Base-by-base conservation (phyloP, 2,113 vertebrate species). In the Atractosteus spatula region DNA sequence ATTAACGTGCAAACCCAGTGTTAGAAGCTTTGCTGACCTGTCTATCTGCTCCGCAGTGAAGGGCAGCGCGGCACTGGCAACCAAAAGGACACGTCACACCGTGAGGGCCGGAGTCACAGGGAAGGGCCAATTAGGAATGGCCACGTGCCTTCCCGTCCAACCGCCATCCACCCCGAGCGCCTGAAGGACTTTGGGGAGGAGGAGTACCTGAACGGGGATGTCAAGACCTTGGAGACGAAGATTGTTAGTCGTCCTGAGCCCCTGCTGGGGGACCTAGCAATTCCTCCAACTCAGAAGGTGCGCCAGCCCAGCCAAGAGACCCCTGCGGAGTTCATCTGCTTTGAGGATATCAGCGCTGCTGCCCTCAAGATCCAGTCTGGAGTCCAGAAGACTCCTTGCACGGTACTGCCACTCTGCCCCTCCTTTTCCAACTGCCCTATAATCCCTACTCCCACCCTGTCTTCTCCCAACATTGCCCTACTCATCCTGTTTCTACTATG, bases 141-240 rank as follows among this genome's bases (percentile, higher is more conserved):
- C 56, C 75, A 75, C 0, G 62, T 74, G 42, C 78, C 79, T 12
- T 84, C 85, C 69, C 87, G 84, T 54, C 70, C 87, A 14, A 88
- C 88, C 3, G 86, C 93, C 45, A 96, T 96, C 17, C 88, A 92
- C 70, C 94, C 94, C 0, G 95, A 97, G 70, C 91, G 94, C 55
- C 88, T 96, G 75, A 94, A 94, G 81, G 95, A 94, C 83, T 97
- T 96, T 79, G 95, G 91, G 2, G 95, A 94, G 72, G 95, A 97
- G 72, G 94, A 96, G 55, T 91, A 88, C 56, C 69, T 94, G 57
- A 93, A 94, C 0, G 93, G 92, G 6, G 91, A 94, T 0, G 87
- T 94, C 70, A 94, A 78, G 81, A 85, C 88, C n/a, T 82, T 84
- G 68, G 85, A 94, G 76, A 88, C 86, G 79, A 93, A 86, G 74